Base-by-base conservation (phyloP, 2,888 invertebrate genomes). In the Parnassius apollo region DNA sequence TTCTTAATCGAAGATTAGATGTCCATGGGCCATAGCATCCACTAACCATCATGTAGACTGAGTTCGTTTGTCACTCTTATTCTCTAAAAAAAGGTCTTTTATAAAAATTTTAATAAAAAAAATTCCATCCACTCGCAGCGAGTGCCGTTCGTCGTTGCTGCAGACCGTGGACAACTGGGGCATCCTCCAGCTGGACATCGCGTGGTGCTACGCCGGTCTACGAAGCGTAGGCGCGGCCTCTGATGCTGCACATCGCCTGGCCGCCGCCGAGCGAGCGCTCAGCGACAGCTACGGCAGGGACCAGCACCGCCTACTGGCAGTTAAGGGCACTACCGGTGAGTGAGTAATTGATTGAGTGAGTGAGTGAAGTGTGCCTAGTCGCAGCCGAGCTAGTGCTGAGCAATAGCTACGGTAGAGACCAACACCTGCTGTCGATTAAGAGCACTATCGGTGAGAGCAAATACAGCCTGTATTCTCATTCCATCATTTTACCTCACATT, bases 151-250 rank as follows among this genome's bases (percentile, higher is more conserved):
- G 0, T 86, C 93, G 35, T 83, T 96, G 57, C 87, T 97, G 44
- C 91, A 94, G 63, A 84, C 93, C 0, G 96, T 96, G 10, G 97
- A 97, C 85, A 97, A 97, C 85, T 96, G 95, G 85, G 97, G 96
- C 0, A 90, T 97, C 7, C 91, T 97, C 45, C 96, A 96, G 83
- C 87, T 97, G 75, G 97, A 97, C 84, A 95, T 97, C 68, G 95
- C 96, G n/a, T 97, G 97, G 97, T 96, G 97, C 82, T 97, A 97
- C 87, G 92, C 97, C 59, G 94, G 95, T 74, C 91, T 97, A 35
- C 93, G 94, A 80, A 95, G 93, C 77, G 92, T 97, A 48, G 90
- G 93, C 0, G 74, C 83, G 1, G 87, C 88, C 1, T 52, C 66
- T 0, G 96, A 97, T 83, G 97, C 96, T 1, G 94, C 94, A 49